Evolutionary conservation across 2,888 invertebrate genomes (phyloP), one percentile per base, ranked within the genome.

Genomic region (Strigamia transsilvanica): DNA sequence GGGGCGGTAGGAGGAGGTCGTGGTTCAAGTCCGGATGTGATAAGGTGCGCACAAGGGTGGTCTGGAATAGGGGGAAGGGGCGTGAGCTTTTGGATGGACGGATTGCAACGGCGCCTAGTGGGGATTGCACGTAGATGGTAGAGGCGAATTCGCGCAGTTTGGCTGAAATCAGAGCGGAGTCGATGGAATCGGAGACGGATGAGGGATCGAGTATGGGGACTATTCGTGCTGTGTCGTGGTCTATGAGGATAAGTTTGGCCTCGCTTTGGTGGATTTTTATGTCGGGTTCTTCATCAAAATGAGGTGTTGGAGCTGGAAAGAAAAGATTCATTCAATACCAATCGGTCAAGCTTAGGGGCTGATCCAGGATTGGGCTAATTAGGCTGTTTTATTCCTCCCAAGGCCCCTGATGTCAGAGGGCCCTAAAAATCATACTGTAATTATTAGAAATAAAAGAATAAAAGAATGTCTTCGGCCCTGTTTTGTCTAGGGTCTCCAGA

Each of bases 231-330:
- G 61, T 66, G 18, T 66, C 61, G 23, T 66, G 13, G 61, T 66
- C 61, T 0, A 66, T 15, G 23, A 66, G 61, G 7, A 66, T 18
- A 7, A 66, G 23, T 66, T 66, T 66, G 21, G 61, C 21, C 12
- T 66, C 61, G 23, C 61, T 66, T 18, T 66, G 23, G 18, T 23
- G 18, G 21, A 21, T 66, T 18, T 21, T 66, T 15, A 21, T 23
- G 6, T 6, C 7, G n/a, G 61, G 61, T 12, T 66, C 61, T 66
- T 66, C 61, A 18, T 66, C 61, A 23, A 66, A 66, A 66, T 66
- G 61, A 23, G 61, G 61, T 23, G 61, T 66, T 66, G 61, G 61
- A n/a, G 61, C 61, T 66, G 21, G 2, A 66, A 66, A 66, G 3
- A n/a, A 38, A 38, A 38, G 38, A 38, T 10, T 38, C 38, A 6